Evolutionary conservation across 2,113 vertebrate genomes (phyloP).

Genomic region (Rattus rattus): DNA sequence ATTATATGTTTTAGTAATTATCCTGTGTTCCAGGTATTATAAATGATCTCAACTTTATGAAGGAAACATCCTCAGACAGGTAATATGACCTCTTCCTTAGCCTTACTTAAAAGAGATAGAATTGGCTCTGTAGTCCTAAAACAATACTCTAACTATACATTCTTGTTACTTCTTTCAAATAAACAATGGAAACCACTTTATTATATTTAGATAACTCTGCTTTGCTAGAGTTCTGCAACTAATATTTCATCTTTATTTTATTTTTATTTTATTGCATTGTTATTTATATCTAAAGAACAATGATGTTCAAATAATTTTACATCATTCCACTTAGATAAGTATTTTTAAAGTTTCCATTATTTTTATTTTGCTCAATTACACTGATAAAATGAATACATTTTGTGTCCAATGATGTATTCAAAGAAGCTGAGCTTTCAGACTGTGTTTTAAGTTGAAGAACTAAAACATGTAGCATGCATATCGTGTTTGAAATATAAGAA

Average conservation of each 20-base stretch:
- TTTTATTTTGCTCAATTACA: not conserved
- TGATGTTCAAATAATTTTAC: not conserved
- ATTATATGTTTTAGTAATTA: not conserved
- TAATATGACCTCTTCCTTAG: not conserved
- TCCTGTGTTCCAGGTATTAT: not conserved
- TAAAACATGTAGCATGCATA: not conserved
- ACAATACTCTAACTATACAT: not conserved
- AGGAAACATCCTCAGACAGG: conserved; percentile 17
- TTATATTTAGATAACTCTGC: not conserved
- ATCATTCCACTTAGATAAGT: not conserved
- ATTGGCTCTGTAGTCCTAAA: not conserved
- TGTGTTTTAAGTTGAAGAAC: not conserved
- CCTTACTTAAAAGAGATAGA: not conserved
- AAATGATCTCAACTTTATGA: not conserved
- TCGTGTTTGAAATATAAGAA: not conserved
- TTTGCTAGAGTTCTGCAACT: not conserved
- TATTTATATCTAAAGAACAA: not conserved
- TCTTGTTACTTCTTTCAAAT: not conserved
- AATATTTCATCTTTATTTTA: not conserved
- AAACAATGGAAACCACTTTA: conserved; percentile 17
- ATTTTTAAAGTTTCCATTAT: not conserved
- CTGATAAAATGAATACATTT: not conserved
- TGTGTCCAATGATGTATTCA: not conserved
- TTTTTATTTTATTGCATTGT: not conserved
- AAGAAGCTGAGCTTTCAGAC: not conserved